Conservation (phyloP, 2,888 invertebrate species). For the Drosophila ezoana region DNA sequence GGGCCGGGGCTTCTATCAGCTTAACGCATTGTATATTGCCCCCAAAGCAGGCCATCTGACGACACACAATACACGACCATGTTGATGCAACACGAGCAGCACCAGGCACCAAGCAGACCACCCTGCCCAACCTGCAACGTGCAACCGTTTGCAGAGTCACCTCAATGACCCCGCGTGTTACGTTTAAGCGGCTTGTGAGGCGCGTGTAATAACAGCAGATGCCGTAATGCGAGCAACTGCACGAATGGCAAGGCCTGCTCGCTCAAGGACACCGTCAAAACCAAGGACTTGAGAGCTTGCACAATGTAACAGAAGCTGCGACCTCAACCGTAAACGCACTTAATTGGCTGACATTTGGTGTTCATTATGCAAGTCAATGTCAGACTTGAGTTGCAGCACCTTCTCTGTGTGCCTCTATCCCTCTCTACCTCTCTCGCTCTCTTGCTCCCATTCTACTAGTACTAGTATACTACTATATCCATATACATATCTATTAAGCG, state of each 20-base stretch:
- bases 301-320: not conserved
- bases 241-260: constrained; percentile 44
- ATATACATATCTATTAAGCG: too few relatives aligned
- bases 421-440: too few relatives aligned
- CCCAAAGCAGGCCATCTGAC: constrained; percentile 37
- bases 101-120: not conserved
- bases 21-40: constrained; percentile 37
- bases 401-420: too few relatives aligned
- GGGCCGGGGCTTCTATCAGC: constrained; percentile 35
- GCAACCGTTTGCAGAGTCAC: not conserved
- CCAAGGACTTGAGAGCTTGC: constrained; percentile 27
- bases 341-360: too few relatives aligned
- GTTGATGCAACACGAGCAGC: constrained; percentile 20
- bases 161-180: constrained; percentile 22
- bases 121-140: too few relatives aligned
- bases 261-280: constrained; percentile 10
- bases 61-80: constrained; percentile 37
- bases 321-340: too few relatives aligned
- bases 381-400: too few relatives aligned
- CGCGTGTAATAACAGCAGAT: constrained; percentile 31
- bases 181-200: constrained; percentile 35
- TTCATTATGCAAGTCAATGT: too few relatives aligned
- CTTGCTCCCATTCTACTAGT: too few relatives aligned
- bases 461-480: too few relatives aligned
- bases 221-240: constrained; percentile 40